phyloP scores from a whole-genome alignment of 2,888 invertebrate genomes.

The Patella caerulea region DNA sequence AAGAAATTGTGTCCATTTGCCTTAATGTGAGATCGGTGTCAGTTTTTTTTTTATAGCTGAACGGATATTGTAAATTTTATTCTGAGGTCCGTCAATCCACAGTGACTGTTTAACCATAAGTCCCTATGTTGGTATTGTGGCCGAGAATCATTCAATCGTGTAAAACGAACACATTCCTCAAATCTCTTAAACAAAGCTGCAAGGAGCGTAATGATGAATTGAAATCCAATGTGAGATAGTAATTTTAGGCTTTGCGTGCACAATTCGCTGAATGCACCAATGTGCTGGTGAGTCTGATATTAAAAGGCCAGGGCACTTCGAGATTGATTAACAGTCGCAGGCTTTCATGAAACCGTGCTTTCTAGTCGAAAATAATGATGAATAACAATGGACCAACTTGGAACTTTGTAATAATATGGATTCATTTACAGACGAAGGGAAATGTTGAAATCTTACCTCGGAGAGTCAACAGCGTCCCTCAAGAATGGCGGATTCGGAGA shows the following conservation, averaged over 20 bases:
- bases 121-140: background rate
- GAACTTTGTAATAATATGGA: background rate
- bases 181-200: background rate
- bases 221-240: background rate
- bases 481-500: background rate
- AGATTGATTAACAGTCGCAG: background rate
- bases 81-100: no score
- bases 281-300: background rate
- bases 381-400: background rate
- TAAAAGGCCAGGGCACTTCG: background rate
- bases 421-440: background rate
- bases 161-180: background rate
- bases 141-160: background rate
- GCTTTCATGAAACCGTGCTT: background rate
- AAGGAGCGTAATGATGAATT: background rate
- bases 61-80: no score
- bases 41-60: no score
- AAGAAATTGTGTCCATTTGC: no score
- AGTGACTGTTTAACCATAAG: background rate
- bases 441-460: background rate
- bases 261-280: background rate
- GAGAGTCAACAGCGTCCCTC: background rate
- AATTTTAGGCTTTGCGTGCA: no score
- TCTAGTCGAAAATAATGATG: background rate
- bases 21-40: no score